Percentiles rank a stretch among this genome's conserved stretches.
Evolutionary conservation across 1,140 invertebrate genomes (phyloP).

Genomic region (Drosophila bifasciata): DNA sequence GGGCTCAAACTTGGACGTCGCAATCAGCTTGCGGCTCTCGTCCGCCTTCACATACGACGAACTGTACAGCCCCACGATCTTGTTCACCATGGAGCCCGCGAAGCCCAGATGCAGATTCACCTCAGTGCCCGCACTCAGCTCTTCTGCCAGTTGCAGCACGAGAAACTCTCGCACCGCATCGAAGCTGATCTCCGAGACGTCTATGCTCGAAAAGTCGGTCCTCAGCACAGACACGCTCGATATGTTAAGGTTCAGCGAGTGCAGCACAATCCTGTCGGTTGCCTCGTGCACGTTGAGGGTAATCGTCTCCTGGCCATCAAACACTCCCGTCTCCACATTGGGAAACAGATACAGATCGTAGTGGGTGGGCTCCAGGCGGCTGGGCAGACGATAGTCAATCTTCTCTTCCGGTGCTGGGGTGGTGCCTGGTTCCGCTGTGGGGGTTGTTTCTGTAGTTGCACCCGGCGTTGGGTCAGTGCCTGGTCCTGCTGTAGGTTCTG

Average conservation of each 20-base stretch:
- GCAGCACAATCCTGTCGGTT: slow-evolving; percentile 88
- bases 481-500: slow-evolving; percentile 1
- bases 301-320: slow-evolving; percentile 89
- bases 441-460: background rate
- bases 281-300: slow-evolving; percentile 85
- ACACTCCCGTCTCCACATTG: slow-evolving; percentile 88
- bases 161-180: slow-evolving; percentile 68
- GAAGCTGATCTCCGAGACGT: slow-evolving; percentile 35
- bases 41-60: slow-evolving; percentile 83
- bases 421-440: slow-evolving; percentile 21
- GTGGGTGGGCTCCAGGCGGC: slow-evolving; percentile 87
- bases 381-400: slow-evolving; percentile 87
- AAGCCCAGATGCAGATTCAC: slow-evolving; percentile 77
- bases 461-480: slow-evolving; percentile 4
- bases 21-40: slow-evolving; percentile 86
- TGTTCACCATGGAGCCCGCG: slow-evolving; percentile 83
- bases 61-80: slow-evolving; percentile 85
- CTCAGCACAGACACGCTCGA: slow-evolving; percentile 24
- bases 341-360: slow-evolving; percentile 92
- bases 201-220: slow-evolving; percentile 5
- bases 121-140: slow-evolving; percentile 17
- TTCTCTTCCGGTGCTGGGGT: slow-evolving; percentile 53
- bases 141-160: slow-evolving; percentile 55
- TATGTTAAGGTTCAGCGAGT: slow-evolving; percentile 86
- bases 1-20: slow-evolving; percentile 96